Evolutionary conservation across 2,888 invertebrate genomes (phyloP).

Genomic region (Idaea aversata): DNA sequence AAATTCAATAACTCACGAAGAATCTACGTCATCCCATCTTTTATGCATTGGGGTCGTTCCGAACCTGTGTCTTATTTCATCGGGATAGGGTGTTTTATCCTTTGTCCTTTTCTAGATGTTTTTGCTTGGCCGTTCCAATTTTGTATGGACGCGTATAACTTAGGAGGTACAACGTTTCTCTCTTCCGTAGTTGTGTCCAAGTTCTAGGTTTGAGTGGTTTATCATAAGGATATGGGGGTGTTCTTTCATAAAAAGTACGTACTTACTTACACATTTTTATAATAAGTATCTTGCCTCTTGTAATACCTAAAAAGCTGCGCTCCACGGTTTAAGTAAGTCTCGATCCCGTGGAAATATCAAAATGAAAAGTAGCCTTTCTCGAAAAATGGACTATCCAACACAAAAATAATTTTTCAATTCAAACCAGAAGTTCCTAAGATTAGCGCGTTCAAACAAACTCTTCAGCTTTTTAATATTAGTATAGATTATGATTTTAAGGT

Average conservation of each 20-base stretch:
- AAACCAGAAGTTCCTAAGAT: too few relatives aligned
- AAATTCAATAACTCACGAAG: constrained; percentile 67
- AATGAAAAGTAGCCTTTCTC: too few relatives aligned
- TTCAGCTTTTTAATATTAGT: too few relatives aligned
- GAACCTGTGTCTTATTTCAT: constrained; percentile 36
- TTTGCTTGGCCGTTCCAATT: constrained; percentile 43
- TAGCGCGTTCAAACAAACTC: too few relatives aligned
- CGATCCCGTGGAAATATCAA: too few relatives aligned
- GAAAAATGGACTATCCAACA: too few relatives aligned
- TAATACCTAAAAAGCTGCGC: too few relatives aligned
- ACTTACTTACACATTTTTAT: constrained; percentile 14
- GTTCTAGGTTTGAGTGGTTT: constrained; percentile 31
- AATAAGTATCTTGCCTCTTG: background rate
- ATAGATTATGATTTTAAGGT: too few relatives aligned
- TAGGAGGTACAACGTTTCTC: constrained; percentile 43
- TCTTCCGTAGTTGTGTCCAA: constrained; percentile 34
- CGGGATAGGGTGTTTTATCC: constrained; percentile 46
- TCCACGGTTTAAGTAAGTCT: too few relatives aligned
- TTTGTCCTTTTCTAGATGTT: constrained; percentile 31
- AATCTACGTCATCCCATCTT: constrained; percentile 60
- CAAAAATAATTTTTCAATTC: too few relatives aligned
- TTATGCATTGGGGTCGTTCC: constrained; percentile 59
- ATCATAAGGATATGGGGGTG: constrained; percentile 51
- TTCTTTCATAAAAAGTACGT: constrained; percentile 60
- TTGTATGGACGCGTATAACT: constrained; percentile 62